A percentile compares a stretch with the other conserved stretches of the same genome.
Evolutionary conservation across 2,113 vertebrate species (phyloP).

Genomic region (Zingel zingel): DNA sequence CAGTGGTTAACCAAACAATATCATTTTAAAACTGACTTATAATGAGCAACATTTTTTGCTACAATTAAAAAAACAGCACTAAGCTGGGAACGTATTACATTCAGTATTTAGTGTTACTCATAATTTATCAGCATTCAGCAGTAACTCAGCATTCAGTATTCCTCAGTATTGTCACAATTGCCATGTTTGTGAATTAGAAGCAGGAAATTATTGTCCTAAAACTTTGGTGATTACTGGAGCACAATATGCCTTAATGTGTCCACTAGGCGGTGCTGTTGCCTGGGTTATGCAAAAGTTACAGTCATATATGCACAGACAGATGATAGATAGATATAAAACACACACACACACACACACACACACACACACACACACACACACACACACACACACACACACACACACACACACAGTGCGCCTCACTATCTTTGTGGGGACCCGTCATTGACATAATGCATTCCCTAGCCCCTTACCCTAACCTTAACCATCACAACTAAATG

Average conservation of each 20-base stretch:
- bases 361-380: background rate
- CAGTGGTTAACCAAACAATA: background rate
- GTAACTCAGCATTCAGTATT: no score
- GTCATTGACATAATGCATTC: no score
- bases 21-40: background rate
- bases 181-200: background rate
- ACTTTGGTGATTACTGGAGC: background rate
- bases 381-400: background rate
- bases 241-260: background rate
- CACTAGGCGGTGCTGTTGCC: slow-evolving; percentile 3
- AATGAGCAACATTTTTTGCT: background rate
- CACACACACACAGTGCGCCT: background rate
- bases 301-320: no score
- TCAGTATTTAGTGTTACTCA: background rate
- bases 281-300: background rate
- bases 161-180: background rate
- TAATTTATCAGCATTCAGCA: no score
- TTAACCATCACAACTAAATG: no score
- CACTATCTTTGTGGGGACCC: no score
- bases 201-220: background rate
- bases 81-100: no score
- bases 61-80: no score
- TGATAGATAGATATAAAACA: no score
- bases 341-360: background rate
- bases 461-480: no score